A percentile compares a stretch with the other conserved stretches of the same genome.
phyloP scores from a whole-genome alignment of 1,140 invertebrate genomes.

The Brachionus paranguensis region DNA sequence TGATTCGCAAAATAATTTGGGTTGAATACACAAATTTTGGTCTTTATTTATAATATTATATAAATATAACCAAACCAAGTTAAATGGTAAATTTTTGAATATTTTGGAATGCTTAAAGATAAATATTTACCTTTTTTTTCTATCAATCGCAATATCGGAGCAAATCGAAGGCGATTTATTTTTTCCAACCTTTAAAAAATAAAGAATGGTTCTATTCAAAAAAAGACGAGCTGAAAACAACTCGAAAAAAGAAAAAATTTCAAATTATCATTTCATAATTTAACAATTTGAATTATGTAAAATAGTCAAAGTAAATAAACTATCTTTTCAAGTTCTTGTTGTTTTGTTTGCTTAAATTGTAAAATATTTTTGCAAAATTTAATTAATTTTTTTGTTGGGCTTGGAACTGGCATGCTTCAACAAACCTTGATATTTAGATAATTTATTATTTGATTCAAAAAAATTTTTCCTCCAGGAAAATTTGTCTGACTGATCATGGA shows the following conservation, averaged over 20 bases:
- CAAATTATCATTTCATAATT: slow-evolving; percentile 35
- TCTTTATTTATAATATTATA: neutral
- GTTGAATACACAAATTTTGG: neutral
- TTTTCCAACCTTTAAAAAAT: neutral
- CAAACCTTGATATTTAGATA: neutral
- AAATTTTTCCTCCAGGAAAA: neutral
- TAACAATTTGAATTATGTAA: slow-evolving; percentile 21
- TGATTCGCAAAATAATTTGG: neutral
- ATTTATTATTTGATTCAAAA: neutral
- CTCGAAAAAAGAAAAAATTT: neutral
- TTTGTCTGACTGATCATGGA: neutral
- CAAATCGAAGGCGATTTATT: neutral
- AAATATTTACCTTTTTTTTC: neutral
- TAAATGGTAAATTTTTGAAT: neutral
- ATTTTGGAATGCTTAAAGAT: neutral
- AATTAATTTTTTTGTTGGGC: neutral
- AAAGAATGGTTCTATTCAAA: neutral
- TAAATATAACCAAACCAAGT: neutral
- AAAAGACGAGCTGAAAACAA: neutral
- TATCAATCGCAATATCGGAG: neutral
- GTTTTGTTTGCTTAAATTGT: slow-evolving; percentile 3
- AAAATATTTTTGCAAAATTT: slow-evolving; percentile 12
- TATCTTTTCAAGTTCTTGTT: slow-evolving; percentile 1
- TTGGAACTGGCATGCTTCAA: slow-evolving; percentile 4
- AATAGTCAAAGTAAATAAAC: neutral